A percentile compares a stretch with the other conserved stretches of the same genome.
These are phyloP conservation scores for Thryonomys swinderianus DNA, from an alignment of 2,113 vertebrate genomes.

Conservation along the genomic window DNA sequence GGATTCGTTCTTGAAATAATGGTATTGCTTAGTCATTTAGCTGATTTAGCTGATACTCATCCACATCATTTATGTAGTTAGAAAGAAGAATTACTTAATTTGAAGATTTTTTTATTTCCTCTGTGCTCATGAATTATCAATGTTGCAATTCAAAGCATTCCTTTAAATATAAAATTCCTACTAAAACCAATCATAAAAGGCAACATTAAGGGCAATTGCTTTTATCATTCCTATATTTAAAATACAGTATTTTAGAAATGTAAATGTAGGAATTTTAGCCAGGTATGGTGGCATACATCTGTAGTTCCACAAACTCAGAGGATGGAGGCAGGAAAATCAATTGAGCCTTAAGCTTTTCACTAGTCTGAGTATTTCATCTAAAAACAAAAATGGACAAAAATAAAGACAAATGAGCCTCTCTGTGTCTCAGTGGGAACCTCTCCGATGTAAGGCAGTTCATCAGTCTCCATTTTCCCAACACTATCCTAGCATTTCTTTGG, in stretches of 20 bases:
- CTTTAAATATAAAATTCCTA: conserved; percentile 2
- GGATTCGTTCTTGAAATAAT: not conserved
- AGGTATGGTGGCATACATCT: not conserved
- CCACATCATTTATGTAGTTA: not conserved
- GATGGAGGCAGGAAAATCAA: not conserved
- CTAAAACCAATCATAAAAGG: not conserved
- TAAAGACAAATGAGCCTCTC: not conserved
- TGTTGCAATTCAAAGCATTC: not conserved
- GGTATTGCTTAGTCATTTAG: not conserved
- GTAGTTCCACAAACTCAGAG: not conserved
- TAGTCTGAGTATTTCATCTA: not conserved
- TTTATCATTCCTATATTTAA: conserved; percentile 13
- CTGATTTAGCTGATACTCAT: not conserved
- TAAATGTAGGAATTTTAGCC: not conserved
- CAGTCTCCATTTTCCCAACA: not conserved
- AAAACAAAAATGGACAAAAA: not conserved
- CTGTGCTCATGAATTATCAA: not conserved
- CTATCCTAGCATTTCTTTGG: not conserved
- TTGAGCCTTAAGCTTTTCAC: not conserved
- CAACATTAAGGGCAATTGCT: not conserved
- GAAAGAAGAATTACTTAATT: not conserved
- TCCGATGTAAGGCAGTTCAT: not conserved
- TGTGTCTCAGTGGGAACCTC: not conserved
- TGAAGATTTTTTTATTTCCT: not conserved
- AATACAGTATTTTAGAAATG: not conserved